These are phyloP conservation scores for Nothobranchius kuhntae DNA, from an alignment of 2,113 vertebrate genomes.

Conservation along the genomic window DNA sequence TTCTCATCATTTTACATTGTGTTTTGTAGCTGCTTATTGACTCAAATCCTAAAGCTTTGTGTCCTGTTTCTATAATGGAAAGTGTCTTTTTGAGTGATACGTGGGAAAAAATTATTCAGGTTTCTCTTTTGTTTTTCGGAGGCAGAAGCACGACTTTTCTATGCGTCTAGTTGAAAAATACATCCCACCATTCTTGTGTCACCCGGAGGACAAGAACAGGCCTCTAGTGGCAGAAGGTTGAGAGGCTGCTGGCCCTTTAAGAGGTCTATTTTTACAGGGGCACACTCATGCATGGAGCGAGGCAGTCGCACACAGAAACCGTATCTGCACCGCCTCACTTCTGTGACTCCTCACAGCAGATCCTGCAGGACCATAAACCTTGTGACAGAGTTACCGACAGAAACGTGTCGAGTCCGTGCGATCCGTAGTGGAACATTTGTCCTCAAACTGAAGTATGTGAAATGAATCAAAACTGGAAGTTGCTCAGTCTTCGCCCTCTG, in stretches of 20 bases:
- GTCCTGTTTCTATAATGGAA: not conserved
- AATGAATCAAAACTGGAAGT: slow-evolving; percentile 32
- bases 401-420: slow-evolving; percentile 8
- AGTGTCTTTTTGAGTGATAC: slow-evolving; percentile 30
- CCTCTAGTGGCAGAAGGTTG: slow-evolving; percentile 68
- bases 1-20: slow-evolving; percentile 6
- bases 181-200: slow-evolving; percentile 49
- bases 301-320: slow-evolving; percentile 70
- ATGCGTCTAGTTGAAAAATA: slow-evolving; percentile 33
- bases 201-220: slow-evolving; percentile 57
- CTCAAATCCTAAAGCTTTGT: slow-evolving; percentile 11
- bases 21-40: slow-evolving; percentile 3
- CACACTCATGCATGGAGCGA: slow-evolving; percentile 78
- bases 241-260: slow-evolving; percentile 77
- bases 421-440: slow-evolving; percentile 14
- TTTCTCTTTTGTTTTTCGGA: slow-evolving; percentile 8
- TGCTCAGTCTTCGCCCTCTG: slow-evolving; percentile 15
- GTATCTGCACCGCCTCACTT: slow-evolving; percentile 60
- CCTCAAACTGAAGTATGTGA: slow-evolving; percentile 5
- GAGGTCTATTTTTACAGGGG: slow-evolving; percentile 81
- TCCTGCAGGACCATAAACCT: slow-evolving; percentile 47
- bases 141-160: slow-evolving; percentile 17
- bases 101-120: not conserved
- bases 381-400: slow-evolving; percentile 6
- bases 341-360: slow-evolving; percentile 63